These are phyloP conservation scores for Muraenolepis orangiensis DNA, from an alignment of 2,797 vertebrate genomes.

Conservation along the genomic window DNA sequence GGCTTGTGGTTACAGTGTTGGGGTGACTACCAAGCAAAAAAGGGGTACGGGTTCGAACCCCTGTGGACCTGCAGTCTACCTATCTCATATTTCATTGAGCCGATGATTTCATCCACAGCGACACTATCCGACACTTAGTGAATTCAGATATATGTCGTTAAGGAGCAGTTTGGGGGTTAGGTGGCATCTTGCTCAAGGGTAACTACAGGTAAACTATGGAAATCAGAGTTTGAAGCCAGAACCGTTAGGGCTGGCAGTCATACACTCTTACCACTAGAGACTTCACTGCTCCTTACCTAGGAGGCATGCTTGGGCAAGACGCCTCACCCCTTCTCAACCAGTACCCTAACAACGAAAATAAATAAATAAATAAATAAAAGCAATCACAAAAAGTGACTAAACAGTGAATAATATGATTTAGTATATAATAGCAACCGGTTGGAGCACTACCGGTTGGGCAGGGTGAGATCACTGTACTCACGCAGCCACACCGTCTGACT, in stretches of 20 bases:
- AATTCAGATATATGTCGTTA: not conserved
- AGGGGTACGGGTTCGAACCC: not conserved
- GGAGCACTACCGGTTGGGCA: not conserved
- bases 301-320: not conserved
- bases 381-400: not conserved
- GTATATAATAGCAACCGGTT: not conserved
- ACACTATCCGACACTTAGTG: no score
- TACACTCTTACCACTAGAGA: not conserved
- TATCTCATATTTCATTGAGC: not conserved
- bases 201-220: not conserved
- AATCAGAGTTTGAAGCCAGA: not conserved
- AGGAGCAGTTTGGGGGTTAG: not conserved
- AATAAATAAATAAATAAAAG: not conserved
- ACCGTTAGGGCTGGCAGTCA: not conserved
- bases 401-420: not conserved
- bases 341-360: not conserved
- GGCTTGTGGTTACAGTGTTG: not conserved
- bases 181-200: not conserved
- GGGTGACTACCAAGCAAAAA: not conserved
- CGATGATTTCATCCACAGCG: not conserved
- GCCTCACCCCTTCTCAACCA: not conserved
- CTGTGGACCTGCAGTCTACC: no score
- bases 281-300: not conserved
- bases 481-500: not conserved
- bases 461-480: not conserved